A percentile compares a stretch with the other conserved stretches of the same genome.
Evolutionary conservation across 2,797 vertebrate species (phyloP).

Genomic region (Otolemur crassicaudatus): DNA sequence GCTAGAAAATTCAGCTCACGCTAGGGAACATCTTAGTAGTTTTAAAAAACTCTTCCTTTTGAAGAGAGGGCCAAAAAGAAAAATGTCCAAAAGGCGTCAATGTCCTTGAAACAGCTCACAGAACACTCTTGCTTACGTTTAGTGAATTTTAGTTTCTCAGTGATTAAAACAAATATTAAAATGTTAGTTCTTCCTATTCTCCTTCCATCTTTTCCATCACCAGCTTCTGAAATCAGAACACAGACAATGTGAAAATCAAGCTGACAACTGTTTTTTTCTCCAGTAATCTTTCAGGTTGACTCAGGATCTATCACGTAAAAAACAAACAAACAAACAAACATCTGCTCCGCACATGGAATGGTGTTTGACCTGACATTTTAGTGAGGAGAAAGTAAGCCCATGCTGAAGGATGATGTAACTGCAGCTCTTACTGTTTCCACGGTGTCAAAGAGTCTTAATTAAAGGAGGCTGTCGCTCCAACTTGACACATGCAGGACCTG

Average conservation of each 20-base stretch:
- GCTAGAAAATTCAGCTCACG: conserved; percentile 7
- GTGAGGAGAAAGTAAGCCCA: conserved; percentile 60
- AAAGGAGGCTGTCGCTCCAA: conserved; percentile 60
- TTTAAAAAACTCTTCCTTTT: conserved; percentile 5
- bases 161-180: conserved; percentile 39
- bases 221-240: conserved; percentile 55
- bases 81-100: not conserved
- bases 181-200: not conserved
- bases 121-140: conserved; percentile 33
- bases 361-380: not conserved
- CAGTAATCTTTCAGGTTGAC: conserved; percentile 72
- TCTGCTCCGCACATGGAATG: conserved; percentile 65
- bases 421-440: conserved; percentile 54
- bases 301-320: conserved; percentile 67
- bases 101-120: not conserved
- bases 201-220: not conserved
- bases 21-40: not conserved
- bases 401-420: conserved; percentile 46
- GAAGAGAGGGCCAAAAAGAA: not conserved
- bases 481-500: not conserved
- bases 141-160: conserved; percentile 8
- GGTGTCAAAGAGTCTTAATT: conserved; percentile 63
- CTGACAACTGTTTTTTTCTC: conserved; percentile 68
- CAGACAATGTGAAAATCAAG: conserved; percentile 68
- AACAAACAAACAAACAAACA: not conserved